A percentile compares a stretch with the other conserved stretches of the same genome.
Conservation (phyloP, 1,140 invertebrate species). For the Phymastichus coffea region DNA sequence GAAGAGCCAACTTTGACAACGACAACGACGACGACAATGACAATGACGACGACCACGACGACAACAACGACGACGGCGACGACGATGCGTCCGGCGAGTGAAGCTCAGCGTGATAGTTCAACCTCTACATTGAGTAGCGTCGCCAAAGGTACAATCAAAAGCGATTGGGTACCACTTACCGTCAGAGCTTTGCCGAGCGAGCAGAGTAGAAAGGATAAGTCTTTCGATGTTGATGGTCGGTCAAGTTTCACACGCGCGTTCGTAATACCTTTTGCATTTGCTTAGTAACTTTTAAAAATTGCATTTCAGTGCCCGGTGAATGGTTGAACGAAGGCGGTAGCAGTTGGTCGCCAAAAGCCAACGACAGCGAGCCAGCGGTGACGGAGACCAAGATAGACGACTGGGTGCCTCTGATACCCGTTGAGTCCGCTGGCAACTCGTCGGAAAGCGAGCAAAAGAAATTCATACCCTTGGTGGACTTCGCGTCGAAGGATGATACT, state of each 20-base stretch:
- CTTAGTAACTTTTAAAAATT: no score
- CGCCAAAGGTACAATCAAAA: neutral
- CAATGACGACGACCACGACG: neutral
- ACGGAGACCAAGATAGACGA: conserved; percentile 40
- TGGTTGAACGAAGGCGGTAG: conserved; percentile 41
- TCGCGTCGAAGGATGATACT: conserved; percentile 29
- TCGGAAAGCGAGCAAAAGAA: conserved; percentile 35
- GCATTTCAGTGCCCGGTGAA: conserved; percentile 24
- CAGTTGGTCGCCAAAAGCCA: conserved; percentile 31
- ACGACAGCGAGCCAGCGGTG: conserved; percentile 25
- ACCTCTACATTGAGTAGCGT: neutral
- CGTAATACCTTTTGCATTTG: no score
- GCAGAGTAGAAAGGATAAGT: conserved; percentile 12
- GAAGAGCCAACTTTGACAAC: neutral
- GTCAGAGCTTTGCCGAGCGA: no score
- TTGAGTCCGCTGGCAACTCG: neutral
- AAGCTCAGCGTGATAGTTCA: no score
- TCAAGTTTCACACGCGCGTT: no score
- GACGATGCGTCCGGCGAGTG: no score
- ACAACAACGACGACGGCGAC: neutral
- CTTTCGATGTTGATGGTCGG: conserved; percentile 15
- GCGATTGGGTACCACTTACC: conserved; percentile 39
- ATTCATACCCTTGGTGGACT: conserved; percentile 47
- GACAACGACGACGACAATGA: neutral
- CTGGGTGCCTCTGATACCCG: conserved; percentile 42